Base-by-base conservation (phyloP, 2,888 invertebrate species). In the Limenitis camilla region DNA sequence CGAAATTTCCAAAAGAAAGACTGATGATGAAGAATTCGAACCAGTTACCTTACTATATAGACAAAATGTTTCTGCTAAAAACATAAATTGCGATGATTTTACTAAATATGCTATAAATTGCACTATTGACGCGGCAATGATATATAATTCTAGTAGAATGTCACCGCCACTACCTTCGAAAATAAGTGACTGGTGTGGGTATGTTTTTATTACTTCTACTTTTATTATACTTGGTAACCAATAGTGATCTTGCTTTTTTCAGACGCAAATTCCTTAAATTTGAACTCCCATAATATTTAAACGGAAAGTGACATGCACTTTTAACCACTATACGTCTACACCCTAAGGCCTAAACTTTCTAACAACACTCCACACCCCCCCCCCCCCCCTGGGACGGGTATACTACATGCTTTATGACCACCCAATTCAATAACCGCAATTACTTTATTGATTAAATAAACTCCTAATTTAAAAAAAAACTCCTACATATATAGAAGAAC, bases 101-200 rank as follows among this genome's bases (percentile, higher is more conserved):
- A 31, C 69, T 0, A 60, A 53, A 8, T 84, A 79, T 43, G 75
- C 76, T 0, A n/a, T 62, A 1, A 78, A 81, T 40, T 85, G 84
- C 54, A 81, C 78, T 0, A 6, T 66, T 5, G 67, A 73, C 7
- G 79, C 83, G 1, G 80, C 79, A 0, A 0, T 71, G 1, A 68
- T 78, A 33, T 82, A 82, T 52, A 82, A 84, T 38, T 76, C 76
- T 0, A 74, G 65, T 11, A 69, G 64, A 31, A 79, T 75, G 47
- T 61, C 74, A 0, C 84, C 83, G 0, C 85, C 85, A 0, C 56
- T 71, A 66, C 81, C 84, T 0, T 59, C 64, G 0, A 81, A 76
- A 55, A 61, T 86, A 6, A 30, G 10, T 6, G 71, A 77, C 36
- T 86, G 85, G 85, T 86, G 85, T 72, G 74, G 60, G 81, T 80